Percentiles rank a stretch among this genome's conserved stretches.
These are phyloP conservation scores for Macrotis lagotis DNA, from an alignment of 2,113 vertebrate species.

Conservation along the genomic window DNA sequence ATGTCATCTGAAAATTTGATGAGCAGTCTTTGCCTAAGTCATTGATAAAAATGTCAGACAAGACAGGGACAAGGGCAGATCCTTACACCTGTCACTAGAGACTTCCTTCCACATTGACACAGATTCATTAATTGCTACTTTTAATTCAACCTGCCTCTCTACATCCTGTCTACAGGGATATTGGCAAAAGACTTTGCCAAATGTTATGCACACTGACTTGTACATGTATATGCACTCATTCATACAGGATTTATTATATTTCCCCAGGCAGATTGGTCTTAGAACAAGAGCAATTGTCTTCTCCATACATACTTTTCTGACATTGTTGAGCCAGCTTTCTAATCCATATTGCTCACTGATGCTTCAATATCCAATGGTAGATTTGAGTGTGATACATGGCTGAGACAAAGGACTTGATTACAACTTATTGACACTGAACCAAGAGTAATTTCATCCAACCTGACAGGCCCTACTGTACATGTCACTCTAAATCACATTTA, in stretches of 20 bases:
- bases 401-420: neutral
- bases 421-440: neutral
- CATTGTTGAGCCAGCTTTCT: neutral
- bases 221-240: neutral
- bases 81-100: neutral
- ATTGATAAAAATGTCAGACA: neutral
- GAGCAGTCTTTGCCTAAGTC: neutral
- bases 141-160: neutral
- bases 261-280: neutral
- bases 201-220: neutral
- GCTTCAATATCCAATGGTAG: neutral
- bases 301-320: neutral
- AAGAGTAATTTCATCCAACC: neutral
- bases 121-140: neutral
- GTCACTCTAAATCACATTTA: neutral
- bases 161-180: neutral
- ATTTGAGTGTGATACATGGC: neutral
- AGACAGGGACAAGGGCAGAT: neutral
- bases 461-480: neutral
- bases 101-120: neutral
- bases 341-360: neutral
- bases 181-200: neutral
- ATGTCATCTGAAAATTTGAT: neutral
- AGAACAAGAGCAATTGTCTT: neutral
- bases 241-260: neutral